Percentiles rank a stretch among this genome's conserved stretches.
phyloP scores from a whole-genome alignment of 2,113 vertebrate species.

The Chascanopsetta lugubris region DNA sequence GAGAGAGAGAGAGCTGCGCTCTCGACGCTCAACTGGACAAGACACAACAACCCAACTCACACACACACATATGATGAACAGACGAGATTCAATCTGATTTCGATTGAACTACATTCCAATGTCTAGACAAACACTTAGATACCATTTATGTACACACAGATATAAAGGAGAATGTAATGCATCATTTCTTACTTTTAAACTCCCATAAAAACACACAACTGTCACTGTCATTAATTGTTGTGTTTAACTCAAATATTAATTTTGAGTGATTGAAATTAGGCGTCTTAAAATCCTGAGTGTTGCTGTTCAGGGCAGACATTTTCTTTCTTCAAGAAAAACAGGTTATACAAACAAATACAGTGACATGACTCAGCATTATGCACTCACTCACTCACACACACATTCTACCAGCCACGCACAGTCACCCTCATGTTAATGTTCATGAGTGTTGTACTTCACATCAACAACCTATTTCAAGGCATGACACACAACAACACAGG shows the following conservation, averaged over 20 bases:
- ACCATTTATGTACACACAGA: not conserved
- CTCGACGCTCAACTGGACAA: constrained; percentile 29
- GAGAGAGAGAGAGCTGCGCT: constrained; percentile 38
- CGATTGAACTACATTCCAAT: not conserved
- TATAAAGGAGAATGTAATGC: no score
- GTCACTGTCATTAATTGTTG: no score
- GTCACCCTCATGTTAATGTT: constrained; percentile 28
- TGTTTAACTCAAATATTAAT: no score
- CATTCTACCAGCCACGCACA: constrained; percentile 17
- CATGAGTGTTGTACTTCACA: constrained; percentile 25
- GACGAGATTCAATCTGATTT: no score
- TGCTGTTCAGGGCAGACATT: constrained; percentile 31
- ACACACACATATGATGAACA: not conserved
- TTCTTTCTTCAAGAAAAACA: constrained; percentile 13
- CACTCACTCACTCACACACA: constrained; percentile 1
- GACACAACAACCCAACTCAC: constrained; percentile 34
- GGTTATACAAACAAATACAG: constrained; percentile 22
- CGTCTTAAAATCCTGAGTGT: not conserved
- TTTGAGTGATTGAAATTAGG: no score
- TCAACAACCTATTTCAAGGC: constrained; percentile 2
- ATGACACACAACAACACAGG: constrained; percentile 34
- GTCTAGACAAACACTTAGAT: not conserved
- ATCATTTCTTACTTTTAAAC: no score
- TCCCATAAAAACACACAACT: no score
- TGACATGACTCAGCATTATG: constrained; percentile 1